Conservation (phyloP, 2,113 vertebrate genomes). For the Grus americana region DNA sequence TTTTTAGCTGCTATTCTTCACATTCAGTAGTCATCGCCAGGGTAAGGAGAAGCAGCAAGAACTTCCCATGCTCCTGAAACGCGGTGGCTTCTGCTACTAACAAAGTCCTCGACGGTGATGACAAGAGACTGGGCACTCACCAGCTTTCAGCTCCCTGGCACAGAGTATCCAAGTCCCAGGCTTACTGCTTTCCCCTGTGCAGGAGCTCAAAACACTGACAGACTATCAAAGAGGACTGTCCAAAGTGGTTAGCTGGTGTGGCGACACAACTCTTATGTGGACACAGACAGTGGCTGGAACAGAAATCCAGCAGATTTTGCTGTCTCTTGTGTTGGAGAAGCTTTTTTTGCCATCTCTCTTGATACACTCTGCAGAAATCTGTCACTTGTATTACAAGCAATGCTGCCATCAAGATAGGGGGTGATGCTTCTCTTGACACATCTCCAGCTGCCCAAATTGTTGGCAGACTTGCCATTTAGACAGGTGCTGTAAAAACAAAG, state of each 20-base stretch:
- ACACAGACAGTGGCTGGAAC: background rate
- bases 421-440: background rate
- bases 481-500: constrained; percentile 46
- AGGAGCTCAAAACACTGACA: background rate
- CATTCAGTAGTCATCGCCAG: background rate
- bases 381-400: background rate
- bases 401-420: background rate
- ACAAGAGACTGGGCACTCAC: background rate
- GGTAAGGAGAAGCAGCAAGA: background rate
- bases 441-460: background rate
- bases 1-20: constrained; percentile 25
- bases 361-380: background rate
- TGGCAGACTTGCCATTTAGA: background rate
- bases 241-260: background rate
- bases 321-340: background rate
- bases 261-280: background rate
- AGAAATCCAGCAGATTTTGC: background rate
- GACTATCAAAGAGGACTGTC: background rate
- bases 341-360: background rate
- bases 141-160: background rate
- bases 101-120: background rate
- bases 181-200: background rate
- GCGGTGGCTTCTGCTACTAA: background rate
- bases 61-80: background rate
- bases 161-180: background rate